Conservation (phyloP, 2,888 invertebrate species). For the Drosophila paramelanica region DNA sequence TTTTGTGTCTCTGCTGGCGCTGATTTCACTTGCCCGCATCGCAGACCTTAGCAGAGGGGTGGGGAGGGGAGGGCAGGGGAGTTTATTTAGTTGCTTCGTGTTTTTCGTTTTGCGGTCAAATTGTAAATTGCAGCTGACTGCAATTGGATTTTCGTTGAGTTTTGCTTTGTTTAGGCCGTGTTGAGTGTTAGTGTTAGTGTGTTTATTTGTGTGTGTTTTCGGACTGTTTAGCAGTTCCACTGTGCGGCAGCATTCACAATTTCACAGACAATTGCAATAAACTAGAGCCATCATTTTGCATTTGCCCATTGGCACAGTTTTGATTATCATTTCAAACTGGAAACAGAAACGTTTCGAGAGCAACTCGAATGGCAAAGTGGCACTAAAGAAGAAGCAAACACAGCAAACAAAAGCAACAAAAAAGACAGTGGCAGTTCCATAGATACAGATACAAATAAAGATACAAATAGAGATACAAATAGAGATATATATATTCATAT, state of each 20-base stretch:
- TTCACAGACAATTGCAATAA: constrained; percentile 62
- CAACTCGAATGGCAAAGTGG: constrained; percentile 56
- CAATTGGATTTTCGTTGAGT: constrained; percentile 62
- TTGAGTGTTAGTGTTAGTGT: constrained; percentile 18
- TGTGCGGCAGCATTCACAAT: constrained; percentile 36
- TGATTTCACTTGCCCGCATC: constrained; percentile 65
- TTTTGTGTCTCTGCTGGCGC: constrained; percentile 47
- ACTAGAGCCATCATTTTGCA: constrained; percentile 39
- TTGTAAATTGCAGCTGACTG: constrained; percentile 62
- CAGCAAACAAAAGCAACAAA: neutral
- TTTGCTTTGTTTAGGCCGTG: constrained; percentile 47
- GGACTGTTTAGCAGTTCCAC: neutral
- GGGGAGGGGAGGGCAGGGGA: neutral
- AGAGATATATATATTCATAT: neutral
- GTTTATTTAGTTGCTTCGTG: constrained; percentile 50
- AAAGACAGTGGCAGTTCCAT: constrained; percentile 9
- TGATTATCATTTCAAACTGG: constrained; percentile 51
- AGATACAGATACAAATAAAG: constrained; percentile 19
- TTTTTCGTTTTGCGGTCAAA: constrained; percentile 69
- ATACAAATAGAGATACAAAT: constrained; percentile 13
- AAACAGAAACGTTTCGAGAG: constrained; percentile 57
- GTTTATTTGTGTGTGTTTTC: constrained; percentile 8
- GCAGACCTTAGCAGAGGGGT: constrained; percentile 6
- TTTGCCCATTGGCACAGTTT: constrained; percentile 69
- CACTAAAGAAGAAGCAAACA: constrained; percentile 6